Base-by-base conservation (phyloP, 1,140 invertebrate genomes). In the Monomorium pharaonis region DNA sequence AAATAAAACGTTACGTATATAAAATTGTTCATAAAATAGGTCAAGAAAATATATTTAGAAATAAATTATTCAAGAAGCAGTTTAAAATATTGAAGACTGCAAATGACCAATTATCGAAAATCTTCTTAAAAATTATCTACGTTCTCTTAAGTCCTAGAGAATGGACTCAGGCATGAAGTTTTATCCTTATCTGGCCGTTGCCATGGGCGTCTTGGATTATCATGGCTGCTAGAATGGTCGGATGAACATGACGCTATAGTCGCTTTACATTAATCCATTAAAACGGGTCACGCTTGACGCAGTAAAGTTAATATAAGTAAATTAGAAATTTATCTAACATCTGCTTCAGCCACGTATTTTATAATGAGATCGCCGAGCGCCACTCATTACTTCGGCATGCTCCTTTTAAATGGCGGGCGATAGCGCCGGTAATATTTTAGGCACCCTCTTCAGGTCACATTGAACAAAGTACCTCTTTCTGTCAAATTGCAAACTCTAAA, bases 291-390 rank as follows among this genome's bases (percentile, higher is more conserved):
- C 70, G 60, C 60, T 65, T 74, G 69, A 75, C 47, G 80, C 63
- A 67, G 74, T 70, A 70, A 85, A 85, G 83, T 78, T 85, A 76
- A 85, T 84, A 77, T 65, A 85, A 87, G 86, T 85, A 87, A 87
- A 87, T 85, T 85, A 77, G 86, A 87, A 87, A 87, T 85, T 85
- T 85, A 87, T 87, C 86, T 85, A 69, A 42, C 83, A 78, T 87
- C 83, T 63, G 65, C 62, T 78, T 78, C 70, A 67, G 33, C 60
- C 63, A 62, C 33, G 14, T 70, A 58, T 77, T 78, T 67, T 72
- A 67, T 76, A 70, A 85, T 69, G 72, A 85, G 86, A 86, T 84
- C 69, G 42, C 16, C 49, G 65, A 42, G 65, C 78, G 49, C n/a
- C 33, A 27, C 78, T 81, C 78, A 81, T 81, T 81, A 81, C 78